A percentile compares a stretch with the other conserved stretches of the same genome.
Evolutionary conservation across 2,113 vertebrate genomes (phyloP).

Genomic region (Melanerpes formicivorus): DNA sequence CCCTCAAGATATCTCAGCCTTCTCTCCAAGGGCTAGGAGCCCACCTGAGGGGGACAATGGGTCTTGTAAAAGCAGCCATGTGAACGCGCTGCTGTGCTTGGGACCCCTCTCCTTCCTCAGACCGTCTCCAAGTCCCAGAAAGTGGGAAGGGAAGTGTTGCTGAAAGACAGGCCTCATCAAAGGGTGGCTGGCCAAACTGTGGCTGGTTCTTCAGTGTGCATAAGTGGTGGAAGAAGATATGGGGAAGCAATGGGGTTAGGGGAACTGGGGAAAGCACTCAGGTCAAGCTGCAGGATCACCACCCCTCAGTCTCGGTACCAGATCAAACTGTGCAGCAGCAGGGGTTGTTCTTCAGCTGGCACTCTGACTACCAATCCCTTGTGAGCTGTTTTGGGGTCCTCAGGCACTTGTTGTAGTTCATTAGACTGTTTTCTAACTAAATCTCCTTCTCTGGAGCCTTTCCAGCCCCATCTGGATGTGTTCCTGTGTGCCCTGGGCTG

Average conservation of each 20-base stretch:
- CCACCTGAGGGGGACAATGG: background rate
- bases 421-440: background rate
- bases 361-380: background rate
- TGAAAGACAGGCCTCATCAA: background rate
- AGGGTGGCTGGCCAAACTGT: background rate
- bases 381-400: background rate
- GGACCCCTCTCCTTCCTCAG: background rate
- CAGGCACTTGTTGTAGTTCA: background rate
- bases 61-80: background rate
- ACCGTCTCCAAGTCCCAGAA: background rate
- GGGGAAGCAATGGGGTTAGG: background rate
- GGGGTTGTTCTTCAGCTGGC: background rate
- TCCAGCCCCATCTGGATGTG: no score
- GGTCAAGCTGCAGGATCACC: background rate
- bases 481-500: no score
- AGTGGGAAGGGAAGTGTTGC: background rate
- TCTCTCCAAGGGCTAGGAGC: background rate
- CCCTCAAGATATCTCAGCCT: background rate
- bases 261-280: background rate
- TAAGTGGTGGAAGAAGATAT: background rate
- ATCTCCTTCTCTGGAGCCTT: no score
- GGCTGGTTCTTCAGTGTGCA: background rate
- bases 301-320: background rate
- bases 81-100: background rate
- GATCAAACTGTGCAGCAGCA: background rate